Evolutionary conservation across 2,888 invertebrate genomes (phyloP).

Genomic region (Hydroisotoma schaefferi): DNA sequence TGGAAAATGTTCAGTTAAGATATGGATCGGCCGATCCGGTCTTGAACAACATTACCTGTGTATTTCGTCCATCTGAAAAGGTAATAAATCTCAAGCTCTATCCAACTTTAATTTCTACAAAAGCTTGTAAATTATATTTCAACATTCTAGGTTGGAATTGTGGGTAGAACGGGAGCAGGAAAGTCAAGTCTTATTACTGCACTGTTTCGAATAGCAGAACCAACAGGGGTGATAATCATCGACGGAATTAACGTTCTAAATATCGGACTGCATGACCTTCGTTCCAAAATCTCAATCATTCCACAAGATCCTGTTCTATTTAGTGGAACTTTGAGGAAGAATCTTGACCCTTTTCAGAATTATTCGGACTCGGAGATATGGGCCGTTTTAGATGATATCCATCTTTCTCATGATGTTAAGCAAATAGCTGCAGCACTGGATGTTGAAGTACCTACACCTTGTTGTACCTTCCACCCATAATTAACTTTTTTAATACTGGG

Average conservation of each 20-base stretch:
- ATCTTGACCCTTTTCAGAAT: conserved; percentile 40
- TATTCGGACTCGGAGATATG: conserved; percentile 37
- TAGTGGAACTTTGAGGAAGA: conserved; percentile 14
- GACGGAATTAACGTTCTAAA: conserved; percentile 59
- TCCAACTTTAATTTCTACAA: neutral
- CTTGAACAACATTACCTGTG: conserved; percentile 53
- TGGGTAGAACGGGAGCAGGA: conserved; percentile 52
- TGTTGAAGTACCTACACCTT: conserved; percentile 24
- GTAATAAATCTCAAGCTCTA: conserved; percentile 43
- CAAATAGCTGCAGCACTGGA: conserved; percentile 31
- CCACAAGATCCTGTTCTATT: conserved; percentile 27
- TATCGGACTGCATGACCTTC: conserved; percentile 42
- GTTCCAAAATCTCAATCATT: conserved; percentile 20
- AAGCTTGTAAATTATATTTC: neutral
- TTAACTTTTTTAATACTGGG: no score
- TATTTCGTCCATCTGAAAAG: conserved; percentile 54
- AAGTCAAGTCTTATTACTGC: conserved; percentile 68
- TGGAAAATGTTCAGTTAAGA: conserved; percentile 27
- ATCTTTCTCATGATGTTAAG: conserved; percentile 32
- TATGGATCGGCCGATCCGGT: conserved; percentile 49
- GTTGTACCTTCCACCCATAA: neutral
- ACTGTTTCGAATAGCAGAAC: conserved; percentile 65
- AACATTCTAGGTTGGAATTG: conserved; percentile 52
- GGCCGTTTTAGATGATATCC: conserved; percentile 35
- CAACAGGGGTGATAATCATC: conserved; percentile 64